Evolutionary conservation across 92 coral and sea anemone genomes (phyloP), one percentile per base, ranked within the genome.

Genomic region (Siderastrea radians): DNA sequence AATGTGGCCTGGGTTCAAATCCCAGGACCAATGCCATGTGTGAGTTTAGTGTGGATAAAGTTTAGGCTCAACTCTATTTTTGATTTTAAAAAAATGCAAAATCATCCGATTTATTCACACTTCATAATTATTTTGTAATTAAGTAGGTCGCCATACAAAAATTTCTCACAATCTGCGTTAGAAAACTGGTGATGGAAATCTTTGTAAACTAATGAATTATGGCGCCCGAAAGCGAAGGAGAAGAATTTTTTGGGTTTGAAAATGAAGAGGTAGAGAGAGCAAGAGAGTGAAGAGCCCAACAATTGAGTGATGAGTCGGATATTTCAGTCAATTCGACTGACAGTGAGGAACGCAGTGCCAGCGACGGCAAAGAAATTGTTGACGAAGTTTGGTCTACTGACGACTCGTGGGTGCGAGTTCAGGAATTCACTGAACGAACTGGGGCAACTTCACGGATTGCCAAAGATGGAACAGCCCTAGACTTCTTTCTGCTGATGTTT

Each of bases 401-500:
- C 60, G 46, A 68, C 73, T 47, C 80, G 2, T 81, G 80, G 6
- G 85, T 77, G 65, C 75, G 13, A 7, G 88, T 91, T 57, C 10
- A 57, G 16, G 77, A 54, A 9, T 70, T 90, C 68, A 13, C 45
- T 0, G 61, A 74, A 6, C 59, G 49, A 5, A 82, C 95, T 57
- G 92, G 87, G 14, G 61, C 90, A 19, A 68, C 78, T 13, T 78
- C 92, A 12, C 10, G 76, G n/a, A 53, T 91, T 38, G 72, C 89
- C 19, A 89, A 83, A 67, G 94, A 87, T 63, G 87, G 86, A 81
- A 91, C 90, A n/a, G 90, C 90, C 1, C 48, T 69, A 1, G 92
- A 88, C 15, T 92, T 92, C 73, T 87, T 92, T 66, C 15, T 15
- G 45, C 53, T 86, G 43, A 49, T 82, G 52, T 86, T 81, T 44